Base-by-base conservation (phyloP, 2,797 vertebrate species). In the Crocidura indochinensis region DNA sequence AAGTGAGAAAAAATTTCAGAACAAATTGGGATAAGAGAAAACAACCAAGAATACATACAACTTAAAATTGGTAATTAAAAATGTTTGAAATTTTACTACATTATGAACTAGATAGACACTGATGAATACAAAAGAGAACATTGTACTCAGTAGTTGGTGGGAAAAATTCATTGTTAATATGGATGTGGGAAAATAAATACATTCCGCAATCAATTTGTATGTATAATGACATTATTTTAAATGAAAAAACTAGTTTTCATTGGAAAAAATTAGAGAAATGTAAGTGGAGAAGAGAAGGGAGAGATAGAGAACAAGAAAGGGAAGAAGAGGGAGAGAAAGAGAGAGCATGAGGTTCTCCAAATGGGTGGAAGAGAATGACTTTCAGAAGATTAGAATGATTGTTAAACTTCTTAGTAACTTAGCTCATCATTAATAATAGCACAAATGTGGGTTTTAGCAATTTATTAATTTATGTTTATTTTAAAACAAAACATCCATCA, bases 11-110 rank as follows among this genome's bases (percentile, higher is more conserved):
- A 87, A 8, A 78, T 88, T 26, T 89, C 51, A 82, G 78, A 91
- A 71, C 17, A 75, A 87, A 72, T 75, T 89, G 11, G 47, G 27
- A 87, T 87, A 38, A 91, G 67, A 77, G 67, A 87, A 84, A 62
- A 46, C 90, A 82, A 49, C 38, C 64, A 51, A 75, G 72, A 0
- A 64, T 78, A 86, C 24, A 14, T 26, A 46, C 10, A 27, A 77
- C 87, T 87, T 83, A 38, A 91, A 85, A 92, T 94, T 46, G 90
- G 53, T 79, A 85, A 87, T 38, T 24, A 88, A 92, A 74, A 79
- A 44, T 47, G 44, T 71, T 94, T 87, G 44, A 82, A 26, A 60
- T 87, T 72, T 94, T 88, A 81, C 67, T 76, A 47, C 27, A 47
- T 60, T 10, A 69, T 69, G 53, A 27, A 27, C 15, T 84, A 85